These are phyloP conservation scores for Drosophila rubida DNA, from an alignment of 2,888 invertebrate genomes.

Conservation along the genomic window DNA sequence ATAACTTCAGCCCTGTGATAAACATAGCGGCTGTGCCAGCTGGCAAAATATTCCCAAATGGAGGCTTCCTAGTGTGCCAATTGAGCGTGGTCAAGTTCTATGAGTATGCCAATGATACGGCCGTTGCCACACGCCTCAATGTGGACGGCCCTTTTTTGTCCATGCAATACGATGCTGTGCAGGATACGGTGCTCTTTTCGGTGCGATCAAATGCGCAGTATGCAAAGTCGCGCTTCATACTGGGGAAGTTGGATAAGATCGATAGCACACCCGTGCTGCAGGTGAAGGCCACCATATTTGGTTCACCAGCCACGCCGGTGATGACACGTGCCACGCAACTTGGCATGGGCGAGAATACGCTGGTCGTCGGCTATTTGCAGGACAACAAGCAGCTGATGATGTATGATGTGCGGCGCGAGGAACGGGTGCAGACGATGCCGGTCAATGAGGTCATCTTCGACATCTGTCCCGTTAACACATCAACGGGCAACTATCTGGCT, in stretches of 20 bases:
- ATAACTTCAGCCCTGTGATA: constrained; percentile 90
- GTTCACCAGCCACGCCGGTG: constrained; percentile 88
- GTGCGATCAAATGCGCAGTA: constrained; percentile 88
- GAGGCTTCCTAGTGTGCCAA: constrained; percentile 90
- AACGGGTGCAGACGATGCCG: constrained; percentile 86
- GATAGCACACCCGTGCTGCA: constrained; percentile 86
- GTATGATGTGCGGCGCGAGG: constrained; percentile 88
- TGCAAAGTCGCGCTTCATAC: constrained; percentile 86
- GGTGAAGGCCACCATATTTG: constrained; percentile 87
- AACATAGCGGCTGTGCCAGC: constrained; percentile 87
- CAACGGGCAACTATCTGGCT: constrained; percentile 86
- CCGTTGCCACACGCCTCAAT: constrained; percentile 86
- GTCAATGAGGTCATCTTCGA: constrained; percentile 89
- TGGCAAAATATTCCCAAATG: constrained; percentile 84
- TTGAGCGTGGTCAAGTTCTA: constrained; percentile 90
- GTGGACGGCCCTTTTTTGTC: constrained; percentile 92
- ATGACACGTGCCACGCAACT: constrained; percentile 86
- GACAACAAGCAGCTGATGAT: constrained; percentile 88
- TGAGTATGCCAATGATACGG: constrained; percentile 85
- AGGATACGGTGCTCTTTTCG: constrained; percentile 89
- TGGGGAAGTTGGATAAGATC: constrained; percentile 86
- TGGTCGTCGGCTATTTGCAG: constrained; percentile 91
- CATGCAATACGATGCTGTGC: constrained; percentile 88
- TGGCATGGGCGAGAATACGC: constrained; percentile 86
- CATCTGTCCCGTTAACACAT: constrained; percentile 87